phyloP scores from a whole-genome alignment of 2,888 invertebrate species.

The Euproctis similis region DNA sequence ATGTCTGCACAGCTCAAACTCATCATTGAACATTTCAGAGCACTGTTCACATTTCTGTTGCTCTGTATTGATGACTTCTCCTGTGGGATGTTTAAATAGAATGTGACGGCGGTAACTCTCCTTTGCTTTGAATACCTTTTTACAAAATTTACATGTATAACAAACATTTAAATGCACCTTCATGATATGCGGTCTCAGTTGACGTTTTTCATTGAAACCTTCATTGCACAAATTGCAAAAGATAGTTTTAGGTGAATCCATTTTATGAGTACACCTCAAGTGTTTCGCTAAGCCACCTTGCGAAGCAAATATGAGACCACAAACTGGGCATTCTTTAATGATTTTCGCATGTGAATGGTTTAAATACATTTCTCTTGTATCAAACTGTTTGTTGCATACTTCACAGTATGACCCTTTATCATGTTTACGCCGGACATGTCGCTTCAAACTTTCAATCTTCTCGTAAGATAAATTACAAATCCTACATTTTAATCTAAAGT shows the following conservation, averaged over 20 bases:
- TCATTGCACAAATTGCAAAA: conserved; percentile 57
- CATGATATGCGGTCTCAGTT: conserved; percentile 54
- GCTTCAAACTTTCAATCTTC: conserved; percentile 62
- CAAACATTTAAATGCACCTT: conserved; percentile 59
- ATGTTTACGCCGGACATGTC: conserved; percentile 61
- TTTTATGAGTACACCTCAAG: conserved; percentile 54
- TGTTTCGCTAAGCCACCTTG: conserved; percentile 59
- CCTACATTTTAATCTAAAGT: conserved; percentile 57
- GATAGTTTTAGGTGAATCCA: conserved; percentile 47
- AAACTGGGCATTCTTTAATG: conserved; percentile 53
- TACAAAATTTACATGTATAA: conserved; percentile 53
- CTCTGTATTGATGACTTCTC: conserved; percentile 17
- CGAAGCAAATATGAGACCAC: conserved; percentile 57
- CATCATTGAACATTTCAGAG: conserved; percentile 46
- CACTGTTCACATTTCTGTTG: conserved; percentile 55
- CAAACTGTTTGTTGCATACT: conserved; percentile 57
- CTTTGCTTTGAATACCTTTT: conserved; percentile 55
- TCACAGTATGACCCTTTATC: conserved; percentile 50
- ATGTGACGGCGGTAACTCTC: conserved; percentile 59
- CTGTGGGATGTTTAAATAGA: conserved; percentile 45
- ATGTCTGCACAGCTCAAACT: conserved; percentile 56
- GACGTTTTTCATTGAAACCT: conserved; percentile 55
- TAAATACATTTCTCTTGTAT: conserved; percentile 45
- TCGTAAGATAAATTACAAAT: conserved; percentile 64
- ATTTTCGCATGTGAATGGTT: conserved; percentile 54